Evolutionary conservation across 2,113 vertebrate species (phyloP).

Genomic region (Anguilla japonica): DNA sequence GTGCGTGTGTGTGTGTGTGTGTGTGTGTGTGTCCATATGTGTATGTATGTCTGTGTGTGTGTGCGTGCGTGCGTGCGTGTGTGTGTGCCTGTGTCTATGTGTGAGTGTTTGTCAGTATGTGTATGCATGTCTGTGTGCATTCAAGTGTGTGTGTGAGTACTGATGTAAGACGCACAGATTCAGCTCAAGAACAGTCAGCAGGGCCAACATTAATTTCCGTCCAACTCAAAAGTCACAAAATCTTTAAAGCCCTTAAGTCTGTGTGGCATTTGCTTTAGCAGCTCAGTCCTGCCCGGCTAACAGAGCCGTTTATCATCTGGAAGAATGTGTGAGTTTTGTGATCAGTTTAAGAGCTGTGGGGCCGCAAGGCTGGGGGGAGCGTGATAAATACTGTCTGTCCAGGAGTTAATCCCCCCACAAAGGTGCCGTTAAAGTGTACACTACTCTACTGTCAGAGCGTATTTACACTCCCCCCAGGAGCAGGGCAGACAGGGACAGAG

Average conservation of each 20-base stretch:
- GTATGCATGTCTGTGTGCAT: background rate
- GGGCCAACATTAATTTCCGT: too few relatives aligned
- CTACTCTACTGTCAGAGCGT: slow-evolving; percentile 20
- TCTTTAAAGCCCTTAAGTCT: too few relatives aligned
- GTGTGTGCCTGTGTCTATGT: too few relatives aligned
- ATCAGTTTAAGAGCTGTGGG: background rate
- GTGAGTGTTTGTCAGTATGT: too few relatives aligned
- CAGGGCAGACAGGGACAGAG: slow-evolving; percentile 3
- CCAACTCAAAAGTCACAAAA: too few relatives aligned
- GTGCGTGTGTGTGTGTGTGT: too few relatives aligned
- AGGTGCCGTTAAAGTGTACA: slow-evolving; percentile 22
- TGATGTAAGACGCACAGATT: background rate
- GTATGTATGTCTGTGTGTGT: too few relatives aligned
- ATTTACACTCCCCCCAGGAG: slow-evolving; percentile 24
- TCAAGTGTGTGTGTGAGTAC: background rate
- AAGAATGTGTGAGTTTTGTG: slow-evolving; percentile 1
- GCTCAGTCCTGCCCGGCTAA: too few relatives aligned
- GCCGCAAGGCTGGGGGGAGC: background rate
- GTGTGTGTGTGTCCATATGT: too few relatives aligned
- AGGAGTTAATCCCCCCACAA: slow-evolving; percentile 33
- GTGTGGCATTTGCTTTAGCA: too few relatives aligned
- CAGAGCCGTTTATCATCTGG: too few relatives aligned
- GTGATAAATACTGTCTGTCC: slow-evolving; percentile 26
- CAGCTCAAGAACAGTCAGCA: background rate
- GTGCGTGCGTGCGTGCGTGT: too few relatives aligned